Conservation (phyloP, 2,797 vertebrate genomes). For the Syngnathus rostellatus region DNA sequence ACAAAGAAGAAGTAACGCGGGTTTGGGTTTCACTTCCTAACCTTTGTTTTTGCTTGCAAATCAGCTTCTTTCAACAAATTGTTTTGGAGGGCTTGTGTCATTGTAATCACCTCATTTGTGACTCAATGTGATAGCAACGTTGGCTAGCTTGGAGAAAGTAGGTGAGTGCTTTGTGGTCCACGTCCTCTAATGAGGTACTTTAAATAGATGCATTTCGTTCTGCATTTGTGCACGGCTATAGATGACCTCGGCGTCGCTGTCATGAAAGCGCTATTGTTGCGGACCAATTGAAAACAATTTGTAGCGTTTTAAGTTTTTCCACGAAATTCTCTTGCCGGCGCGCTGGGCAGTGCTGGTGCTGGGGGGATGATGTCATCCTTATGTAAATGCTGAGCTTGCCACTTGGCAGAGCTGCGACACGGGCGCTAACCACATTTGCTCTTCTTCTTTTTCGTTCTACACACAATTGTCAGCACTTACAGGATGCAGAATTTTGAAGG, state of each 20-base stretch:
- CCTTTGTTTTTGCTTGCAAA: slow-evolving; percentile 1
- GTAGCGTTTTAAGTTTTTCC: neutral
- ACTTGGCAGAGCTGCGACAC: slow-evolving; percentile 50
- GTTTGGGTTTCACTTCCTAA: slow-evolving; percentile 12
- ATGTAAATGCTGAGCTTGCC: slow-evolving; percentile 64
- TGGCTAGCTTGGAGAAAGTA: neutral
- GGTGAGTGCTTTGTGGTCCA: neutral
- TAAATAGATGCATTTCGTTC: neutral
- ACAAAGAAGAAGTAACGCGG: neutral
- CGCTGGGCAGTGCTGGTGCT: slow-evolving; percentile 31
- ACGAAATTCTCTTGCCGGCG: neutral
- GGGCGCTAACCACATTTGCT: slow-evolving; percentile 25
- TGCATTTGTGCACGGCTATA: neutral
- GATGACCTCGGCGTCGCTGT: neutral
- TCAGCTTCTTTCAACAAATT: neutral
- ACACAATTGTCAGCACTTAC: neutral
- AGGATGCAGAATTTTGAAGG: neutral
- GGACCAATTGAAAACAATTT: neutral
- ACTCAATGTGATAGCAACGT: neutral
- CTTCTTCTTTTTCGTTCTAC: neutral
- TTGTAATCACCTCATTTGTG: neutral
- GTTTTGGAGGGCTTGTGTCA: neutral
- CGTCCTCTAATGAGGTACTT: neutral
- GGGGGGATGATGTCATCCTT: slow-evolving; percentile 68
- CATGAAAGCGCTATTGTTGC: neutral